Evolutionary conservation across 2,797 vertebrate species (phyloP), one percentile per base, ranked within the genome.

Genomic region (Microctenopoma stevenorrisi): DNA sequence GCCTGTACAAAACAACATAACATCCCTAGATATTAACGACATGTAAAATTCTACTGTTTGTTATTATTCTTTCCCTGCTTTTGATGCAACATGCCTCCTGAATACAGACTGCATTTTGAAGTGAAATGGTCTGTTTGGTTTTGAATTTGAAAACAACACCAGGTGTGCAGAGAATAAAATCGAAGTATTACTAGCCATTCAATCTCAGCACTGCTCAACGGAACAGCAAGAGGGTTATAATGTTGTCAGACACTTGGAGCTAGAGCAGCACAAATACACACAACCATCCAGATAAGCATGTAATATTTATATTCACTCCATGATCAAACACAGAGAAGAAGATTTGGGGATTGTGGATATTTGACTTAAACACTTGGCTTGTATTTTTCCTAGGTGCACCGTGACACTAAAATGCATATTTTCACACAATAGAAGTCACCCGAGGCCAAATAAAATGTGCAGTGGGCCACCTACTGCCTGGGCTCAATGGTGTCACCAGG

Each of bases 401-500:
- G 11, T 16, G 14, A 64, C n/a, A 68, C 11, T 56, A 15, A 59
- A 3, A 71, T 51, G 33, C 53, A 49, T 26, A 56, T 54, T 78
- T 81, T 79, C 46, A 3, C 62, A 33, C 16, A 74, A 64, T 18
- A 69, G 59, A 26, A 48, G 50, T 55, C 33, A 56, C 69, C 72
- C 58, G 66, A 59, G 48, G 68, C 67, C 38, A 46, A 71, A 57
- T 68, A 54, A 74, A 81, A 67, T 14, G 58, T 59, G 69, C 53
- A 37, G 53, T 4, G 40, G 54, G 60, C 61, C 53, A 64, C 53
- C 71, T 28, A 51, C 48, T 47, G 74, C 58, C 61, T 61, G 47
- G 69, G 55, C 84, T 84, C 74, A 47, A 25, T 56, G 37, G 76
- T 81, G 76, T 84, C 77, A 83, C 79, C 86, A 87, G 87, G 86